phyloP scores from a whole-genome alignment of 2,113 vertebrate species.

The Brachypodius melanocephalos region DNA sequence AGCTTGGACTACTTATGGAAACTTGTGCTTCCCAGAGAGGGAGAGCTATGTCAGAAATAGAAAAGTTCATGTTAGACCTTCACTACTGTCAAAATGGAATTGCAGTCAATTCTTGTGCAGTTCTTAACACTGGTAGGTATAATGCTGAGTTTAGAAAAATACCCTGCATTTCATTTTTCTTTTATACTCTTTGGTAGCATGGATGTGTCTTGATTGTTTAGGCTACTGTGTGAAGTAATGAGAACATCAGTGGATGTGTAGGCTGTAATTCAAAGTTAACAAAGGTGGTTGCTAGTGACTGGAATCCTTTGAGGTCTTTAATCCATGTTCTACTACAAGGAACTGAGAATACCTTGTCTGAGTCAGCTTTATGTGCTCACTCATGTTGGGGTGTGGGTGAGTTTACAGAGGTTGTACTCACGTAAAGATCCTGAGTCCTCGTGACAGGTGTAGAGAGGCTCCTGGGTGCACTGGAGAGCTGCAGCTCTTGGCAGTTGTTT shows the following conservation, averaged over 20 bases:
- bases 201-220: rapidly evolving
- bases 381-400: background rate
- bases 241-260: rapidly evolving
- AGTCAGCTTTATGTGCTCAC: background rate
- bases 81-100: background rate
- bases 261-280: background rate
- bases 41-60: background rate
- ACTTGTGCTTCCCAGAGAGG: background rate
- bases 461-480: background rate
- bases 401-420: background rate
- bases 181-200: rapidly evolving
- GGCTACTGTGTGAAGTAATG: background rate
- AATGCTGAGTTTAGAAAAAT: background rate
- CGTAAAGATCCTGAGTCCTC: rapidly evolving
- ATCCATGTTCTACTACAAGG: background rate
- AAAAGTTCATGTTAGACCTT: background rate
- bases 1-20: background rate
- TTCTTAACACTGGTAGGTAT: background rate
- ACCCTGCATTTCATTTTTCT: background rate
- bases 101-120: background rate
- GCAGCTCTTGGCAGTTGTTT: background rate
- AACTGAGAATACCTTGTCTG: background rate
- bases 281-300: background rate
- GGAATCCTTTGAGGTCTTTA: background rate
- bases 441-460: rapidly evolving